Percentiles rank a stretch among this genome's conserved stretches.
Conservation (phyloP, 1,140 invertebrate species). For the Antheraea pernyi region DNA sequence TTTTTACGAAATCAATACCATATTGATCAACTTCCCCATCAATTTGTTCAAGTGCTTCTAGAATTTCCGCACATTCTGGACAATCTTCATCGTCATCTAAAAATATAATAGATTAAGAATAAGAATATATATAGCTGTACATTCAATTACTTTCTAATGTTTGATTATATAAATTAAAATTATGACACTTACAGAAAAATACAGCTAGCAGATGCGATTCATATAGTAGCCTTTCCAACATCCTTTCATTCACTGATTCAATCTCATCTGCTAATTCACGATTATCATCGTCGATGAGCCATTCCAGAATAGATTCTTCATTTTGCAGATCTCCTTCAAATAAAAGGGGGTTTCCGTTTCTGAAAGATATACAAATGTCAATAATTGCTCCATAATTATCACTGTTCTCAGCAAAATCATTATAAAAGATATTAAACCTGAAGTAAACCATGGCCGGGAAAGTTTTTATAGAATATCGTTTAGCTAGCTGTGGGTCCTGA, state of each 20-base stretch:
- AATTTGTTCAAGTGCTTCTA: constrained; percentile 94
- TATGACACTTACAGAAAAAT: constrained; percentile 90
- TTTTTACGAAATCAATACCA: constrained; percentile 97
- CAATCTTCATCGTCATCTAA: constrained; percentile 95
- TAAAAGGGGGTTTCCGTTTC: constrained; percentile 95
- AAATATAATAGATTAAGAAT: constrained; percentile 30
- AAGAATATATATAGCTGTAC: neutral
- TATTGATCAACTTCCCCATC: constrained; percentile 96
- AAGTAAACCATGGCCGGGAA: constrained; percentile 96
- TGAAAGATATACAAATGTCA: constrained; percentile 24
- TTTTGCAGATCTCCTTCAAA: constrained; percentile 96
- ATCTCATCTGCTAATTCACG: constrained; percentile 96
- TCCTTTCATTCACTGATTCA: constrained; percentile 93
- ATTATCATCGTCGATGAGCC: constrained; percentile 96
- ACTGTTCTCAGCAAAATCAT: neutral
- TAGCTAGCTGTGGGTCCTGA: constrained; percentile 93
- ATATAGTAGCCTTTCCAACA: constrained; percentile 92
- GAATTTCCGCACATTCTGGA: constrained; percentile 92
- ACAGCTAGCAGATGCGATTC: constrained; percentile 94
- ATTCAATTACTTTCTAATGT: neutral
- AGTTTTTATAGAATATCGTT: constrained; percentile 96
- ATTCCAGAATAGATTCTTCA: constrained; percentile 94
- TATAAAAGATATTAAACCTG: constrained; percentile 56
- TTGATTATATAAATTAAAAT: neutral
- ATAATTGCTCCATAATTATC: no score